Percentiles rank a stretch among this genome's conserved stretches.
These are phyloP conservation scores for Orientallactaga sibirica DNA, from an alignment of 2,797 vertebrate genomes.

Conservation along the genomic window DNA sequence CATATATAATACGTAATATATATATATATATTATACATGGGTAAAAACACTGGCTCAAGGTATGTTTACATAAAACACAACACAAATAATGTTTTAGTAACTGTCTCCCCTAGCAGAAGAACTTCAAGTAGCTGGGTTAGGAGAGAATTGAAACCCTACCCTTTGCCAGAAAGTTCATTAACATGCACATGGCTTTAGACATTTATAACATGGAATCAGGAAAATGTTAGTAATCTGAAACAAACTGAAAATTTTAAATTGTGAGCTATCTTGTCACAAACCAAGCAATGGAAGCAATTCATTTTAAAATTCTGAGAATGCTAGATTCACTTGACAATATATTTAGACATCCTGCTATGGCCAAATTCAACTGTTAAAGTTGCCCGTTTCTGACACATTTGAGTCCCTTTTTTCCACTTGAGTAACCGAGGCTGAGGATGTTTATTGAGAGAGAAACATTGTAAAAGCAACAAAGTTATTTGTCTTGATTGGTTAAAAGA, in stretches of 20 bases:
- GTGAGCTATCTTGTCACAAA: background rate
- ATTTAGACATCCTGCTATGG: background rate
- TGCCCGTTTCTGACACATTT: background rate
- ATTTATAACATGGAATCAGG: background rate
- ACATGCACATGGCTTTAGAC: background rate
- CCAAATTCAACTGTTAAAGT: slow-evolving; percentile 6
- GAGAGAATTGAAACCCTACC: background rate
- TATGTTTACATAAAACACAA: background rate
- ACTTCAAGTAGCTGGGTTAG: background rate
- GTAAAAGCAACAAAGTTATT: background rate
- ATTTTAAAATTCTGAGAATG: background rate
- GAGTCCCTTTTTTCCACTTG: background rate
- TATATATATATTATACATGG: background rate
- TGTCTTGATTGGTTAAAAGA: background rate
- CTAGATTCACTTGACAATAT: background rate
- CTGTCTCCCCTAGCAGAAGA: background rate
- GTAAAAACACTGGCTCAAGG: background rate
- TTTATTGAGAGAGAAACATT: background rate
- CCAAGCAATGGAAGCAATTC: slow-evolving; percentile 22
- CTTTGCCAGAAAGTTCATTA: background rate
- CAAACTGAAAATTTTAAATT: slow-evolving; percentile 9
- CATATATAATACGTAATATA: background rate
- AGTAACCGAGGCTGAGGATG: background rate
- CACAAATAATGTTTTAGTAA: background rate
- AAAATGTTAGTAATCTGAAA: background rate